Evolutionary conservation across 2,888 invertebrate genomes (phyloP).

Genomic region (Microdon myrmicae): DNA sequence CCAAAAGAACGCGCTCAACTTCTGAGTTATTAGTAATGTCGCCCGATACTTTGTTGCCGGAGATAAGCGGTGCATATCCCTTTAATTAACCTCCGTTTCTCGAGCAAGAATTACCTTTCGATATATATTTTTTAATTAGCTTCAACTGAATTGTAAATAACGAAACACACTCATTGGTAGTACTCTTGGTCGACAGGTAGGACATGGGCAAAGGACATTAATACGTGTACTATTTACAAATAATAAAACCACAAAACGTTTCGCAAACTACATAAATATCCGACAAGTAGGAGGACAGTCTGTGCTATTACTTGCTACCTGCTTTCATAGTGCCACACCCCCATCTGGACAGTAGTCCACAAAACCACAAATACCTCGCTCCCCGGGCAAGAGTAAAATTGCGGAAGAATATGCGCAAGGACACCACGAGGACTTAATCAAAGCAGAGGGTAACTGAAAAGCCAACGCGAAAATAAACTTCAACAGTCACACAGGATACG

Average conservation of each 20-base stretch:
- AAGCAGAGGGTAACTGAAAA: constrained; percentile 3
- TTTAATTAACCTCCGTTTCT: constrained; percentile 36
- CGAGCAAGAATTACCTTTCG: constrained; percentile 17
- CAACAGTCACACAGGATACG: constrained; percentile 12
- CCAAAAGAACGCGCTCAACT: neutral
- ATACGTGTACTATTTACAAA: constrained; percentile 54
- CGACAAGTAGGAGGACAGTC: constrained; percentile 15
- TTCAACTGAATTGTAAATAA: too few species aligned
- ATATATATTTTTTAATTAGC: constrained; percentile 33
- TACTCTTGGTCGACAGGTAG: neutral
- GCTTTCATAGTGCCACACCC: constrained; percentile 33
- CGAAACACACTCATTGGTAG: too few species aligned
- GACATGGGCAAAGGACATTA: constrained; percentile 32
- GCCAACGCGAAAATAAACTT: neutral
- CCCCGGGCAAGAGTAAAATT: constrained; percentile 32
- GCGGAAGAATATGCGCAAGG: constrained; percentile 38
- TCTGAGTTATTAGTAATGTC: constrained; percentile 33
- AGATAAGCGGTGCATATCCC: neutral
- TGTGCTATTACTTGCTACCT: constrained; percentile 16
- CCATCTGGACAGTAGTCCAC: constrained; percentile 26
- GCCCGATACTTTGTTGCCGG: constrained; percentile 35
- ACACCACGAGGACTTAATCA: constrained; percentile 4
- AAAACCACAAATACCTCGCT: constrained; percentile 50
- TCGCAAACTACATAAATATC: constrained; percentile 52
- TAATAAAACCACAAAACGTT: constrained; percentile 56